Evolutionary conservation across 2,888 invertebrate species (phyloP), one percentile per base, ranked within the genome.

Genomic region (Portevinia maculata): DNA sequence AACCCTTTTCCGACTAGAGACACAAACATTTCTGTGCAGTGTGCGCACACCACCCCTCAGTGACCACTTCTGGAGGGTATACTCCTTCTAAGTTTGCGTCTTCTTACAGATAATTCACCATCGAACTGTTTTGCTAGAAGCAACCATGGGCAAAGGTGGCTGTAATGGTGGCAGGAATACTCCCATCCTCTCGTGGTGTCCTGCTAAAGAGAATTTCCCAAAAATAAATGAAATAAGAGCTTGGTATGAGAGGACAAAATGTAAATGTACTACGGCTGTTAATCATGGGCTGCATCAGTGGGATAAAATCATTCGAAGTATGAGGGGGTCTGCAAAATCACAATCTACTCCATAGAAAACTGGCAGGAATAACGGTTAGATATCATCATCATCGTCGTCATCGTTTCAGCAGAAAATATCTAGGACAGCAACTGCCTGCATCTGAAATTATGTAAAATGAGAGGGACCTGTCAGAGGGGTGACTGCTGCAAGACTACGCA

Each of bases 321-420:
- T 34, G 30, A n/a, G 19, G 48, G 48, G 46, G 46, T 32, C 37
- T 74, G 48, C 59, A 73, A 53, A 55, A 74, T 74, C 74, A 69
- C 79, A 46, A 73, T 39, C 57, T 69, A 60, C 41, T 32, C 50
- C 62, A 53, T 39, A 28, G 15, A 48, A n/a, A n/a, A 60, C 48
- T 37, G 37, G 53, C 46, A 46, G 59, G 48, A 50, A 62, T 57
- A 64, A 62, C 53, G 64, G 62, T 30, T 59, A 34, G 70, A 70
- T 70, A 75, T 64, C 85, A 76, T 46, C 85, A 85, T 78, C 86
- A 85, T 74, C 64, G 62, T 74, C 67, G 53, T 79, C 79, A 62
- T 62, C 67, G 64, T 76, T 76, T 81, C 76, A 70, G 70, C 52
- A 65, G 24, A 81, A 76, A 76, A 76, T 81, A 76, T 70, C 70